Percentiles rank a stretch among this genome's conserved stretches.
Conservation (phyloP, 2,888 invertebrate genomes). For the Rhagophthalmus giganteus region DNA sequence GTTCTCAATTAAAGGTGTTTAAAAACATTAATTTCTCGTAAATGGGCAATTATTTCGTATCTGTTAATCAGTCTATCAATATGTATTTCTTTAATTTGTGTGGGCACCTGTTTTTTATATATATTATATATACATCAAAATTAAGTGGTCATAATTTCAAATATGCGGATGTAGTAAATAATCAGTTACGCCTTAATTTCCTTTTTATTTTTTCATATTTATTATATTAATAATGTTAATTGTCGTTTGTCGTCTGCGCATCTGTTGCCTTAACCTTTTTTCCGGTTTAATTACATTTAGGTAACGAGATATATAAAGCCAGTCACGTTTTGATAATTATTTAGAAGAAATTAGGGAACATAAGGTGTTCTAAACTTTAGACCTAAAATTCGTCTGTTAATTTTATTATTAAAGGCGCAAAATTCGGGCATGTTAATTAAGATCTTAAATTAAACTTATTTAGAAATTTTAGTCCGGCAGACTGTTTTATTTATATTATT, state of each 20-base stretch:
- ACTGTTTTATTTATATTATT: no score
- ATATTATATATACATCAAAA: slow-evolving; percentile 14
- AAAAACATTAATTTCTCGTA: slow-evolving; percentile 8
- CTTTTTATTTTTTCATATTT: slow-evolving; percentile 24
- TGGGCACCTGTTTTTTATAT: slow-evolving; percentile 20
- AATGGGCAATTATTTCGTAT: slow-evolving; percentile 6
- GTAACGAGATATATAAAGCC: slow-evolving; percentile 21
- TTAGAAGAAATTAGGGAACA: slow-evolving; percentile 16
- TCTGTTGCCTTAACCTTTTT: slow-evolving; percentile 23
- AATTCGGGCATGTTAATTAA: no score
- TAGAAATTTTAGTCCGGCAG: no score
- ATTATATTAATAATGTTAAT: slow-evolving; percentile 28
- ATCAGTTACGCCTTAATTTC: slow-evolving; percentile 27
- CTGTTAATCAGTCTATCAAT: slow-evolving; percentile 20
- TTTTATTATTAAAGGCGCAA: background rate
- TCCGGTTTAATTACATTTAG: slow-evolving; percentile 27
- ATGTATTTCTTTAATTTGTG: slow-evolving; percentile 18
- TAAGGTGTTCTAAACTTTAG: slow-evolving; percentile 6
- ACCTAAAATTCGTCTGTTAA: background rate
- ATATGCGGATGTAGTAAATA: slow-evolving; percentile 31
- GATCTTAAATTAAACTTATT: no score
- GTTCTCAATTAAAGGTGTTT: slow-evolving; percentile 4
- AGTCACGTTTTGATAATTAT: slow-evolving; percentile 25
- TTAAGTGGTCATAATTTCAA: slow-evolving; percentile 28
- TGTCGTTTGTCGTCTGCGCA: slow-evolving; percentile 21